Percentiles rank a stretch among this genome's conserved stretches.
Evolutionary conservation across 2,888 invertebrate genomes (phyloP).

Genomic region (Entomobrya multifasciata): DNA sequence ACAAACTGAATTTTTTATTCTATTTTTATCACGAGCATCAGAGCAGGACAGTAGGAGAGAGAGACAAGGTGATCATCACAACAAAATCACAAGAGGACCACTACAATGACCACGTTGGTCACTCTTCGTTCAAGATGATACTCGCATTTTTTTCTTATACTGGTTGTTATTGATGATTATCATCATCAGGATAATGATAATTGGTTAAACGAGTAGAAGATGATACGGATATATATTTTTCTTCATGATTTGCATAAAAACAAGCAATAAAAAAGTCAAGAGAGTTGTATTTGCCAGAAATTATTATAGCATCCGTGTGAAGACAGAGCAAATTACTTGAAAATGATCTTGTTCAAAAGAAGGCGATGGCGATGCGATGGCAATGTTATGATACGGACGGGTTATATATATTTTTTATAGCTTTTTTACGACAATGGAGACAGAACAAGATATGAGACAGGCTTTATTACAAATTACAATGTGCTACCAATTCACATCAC

Average conservation of each 20-base stretch:
- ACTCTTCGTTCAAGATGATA: background rate
- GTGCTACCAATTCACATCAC: conserved; percentile 5
- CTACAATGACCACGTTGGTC: background rate
- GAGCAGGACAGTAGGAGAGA: background rate
- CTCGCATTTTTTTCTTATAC: background rate
- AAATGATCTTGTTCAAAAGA: background rate
- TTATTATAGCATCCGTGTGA: background rate
- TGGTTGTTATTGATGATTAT: conserved; percentile 17
- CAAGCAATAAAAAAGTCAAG: background rate
- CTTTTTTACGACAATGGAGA: background rate
- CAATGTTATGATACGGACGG: background rate
- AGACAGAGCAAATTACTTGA: conserved; percentile 14
- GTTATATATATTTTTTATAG: background rate
- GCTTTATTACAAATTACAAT: too few species aligned
- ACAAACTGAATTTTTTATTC: conserved; percentile 1
- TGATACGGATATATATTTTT: conserved; percentile 49
- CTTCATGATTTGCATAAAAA: conserved; percentile 14
- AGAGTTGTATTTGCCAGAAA: background rate
- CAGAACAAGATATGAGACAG: background rate
- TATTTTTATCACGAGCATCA: conserved; percentile 16
- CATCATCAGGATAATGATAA: background rate
- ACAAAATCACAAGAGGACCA: background rate
- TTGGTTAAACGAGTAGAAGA: conserved; percentile 4
- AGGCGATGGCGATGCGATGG: background rate
- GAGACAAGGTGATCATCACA: conserved; percentile 31